A percentile compares a stretch with the other conserved stretches of the same genome.
Evolutionary conservation across 2,888 invertebrate species (phyloP).

Genomic region (Pachydiplax longipennis): DNA sequence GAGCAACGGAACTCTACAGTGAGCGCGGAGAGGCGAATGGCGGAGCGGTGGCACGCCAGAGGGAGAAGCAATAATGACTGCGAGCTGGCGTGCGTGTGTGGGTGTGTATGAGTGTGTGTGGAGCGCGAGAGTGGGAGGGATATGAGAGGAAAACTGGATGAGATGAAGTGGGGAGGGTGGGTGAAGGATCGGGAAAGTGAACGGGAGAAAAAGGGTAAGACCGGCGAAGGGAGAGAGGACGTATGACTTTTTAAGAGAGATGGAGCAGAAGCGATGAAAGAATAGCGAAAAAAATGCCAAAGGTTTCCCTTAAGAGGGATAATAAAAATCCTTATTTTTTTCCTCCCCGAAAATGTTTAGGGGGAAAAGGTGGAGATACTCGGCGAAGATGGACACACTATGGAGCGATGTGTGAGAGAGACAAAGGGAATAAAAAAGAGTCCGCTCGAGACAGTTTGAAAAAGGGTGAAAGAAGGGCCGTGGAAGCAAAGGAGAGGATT

Average conservation of each 20-base stretch:
- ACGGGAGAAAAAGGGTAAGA: not conserved
- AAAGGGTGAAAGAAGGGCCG: not conserved
- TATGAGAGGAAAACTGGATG: not conserved
- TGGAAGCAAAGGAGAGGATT: not conserved
- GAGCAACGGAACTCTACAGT: not conserved
- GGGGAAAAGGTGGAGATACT: not conserved
- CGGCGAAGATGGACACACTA: not conserved
- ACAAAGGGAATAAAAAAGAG: not conserved
- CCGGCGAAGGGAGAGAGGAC: not conserved
- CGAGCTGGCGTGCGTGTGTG: not conserved
- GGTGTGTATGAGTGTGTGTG: not conserved
- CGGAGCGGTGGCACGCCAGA: slow-evolving; percentile 25
- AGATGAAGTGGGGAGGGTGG: not conserved
- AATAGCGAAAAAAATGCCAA: not conserved
- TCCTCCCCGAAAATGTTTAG: not conserved
- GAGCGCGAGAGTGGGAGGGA: slow-evolving; percentile 1
- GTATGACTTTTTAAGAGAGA: slow-evolving; percentile 1
- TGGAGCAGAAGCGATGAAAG: not conserved
- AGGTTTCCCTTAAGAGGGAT: not conserved
- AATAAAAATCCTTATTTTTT: not conserved
- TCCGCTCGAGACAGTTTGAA: not conserved
- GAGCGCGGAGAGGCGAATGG: slow-evolving; percentile 7
- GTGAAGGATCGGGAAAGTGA: not conserved
- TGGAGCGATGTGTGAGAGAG: not conserved
- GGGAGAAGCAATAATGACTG: slow-evolving; percentile 43